Evolutionary conservation across 2,888 invertebrate species (phyloP), one percentile per base, ranked within the genome.

Genomic region (Acrocera orbiculus): DNA sequence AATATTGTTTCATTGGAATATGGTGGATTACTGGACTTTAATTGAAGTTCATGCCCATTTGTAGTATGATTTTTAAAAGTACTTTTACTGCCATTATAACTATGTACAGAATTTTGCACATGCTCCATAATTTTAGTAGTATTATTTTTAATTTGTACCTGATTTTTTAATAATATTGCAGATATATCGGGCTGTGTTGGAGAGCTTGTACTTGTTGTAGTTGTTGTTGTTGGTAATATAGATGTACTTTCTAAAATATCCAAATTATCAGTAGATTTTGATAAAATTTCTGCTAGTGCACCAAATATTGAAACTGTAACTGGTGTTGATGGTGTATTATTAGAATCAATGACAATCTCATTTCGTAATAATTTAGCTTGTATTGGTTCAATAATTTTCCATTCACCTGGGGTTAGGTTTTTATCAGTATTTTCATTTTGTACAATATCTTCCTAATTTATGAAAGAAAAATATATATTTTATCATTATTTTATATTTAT

Each of bases 291-390:
- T 52, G 68, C 65, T 53, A 69, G 51, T 52, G 67, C 68, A 57
- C 67, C 67, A 46, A 65, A 69, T 46, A 69, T 69, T 40, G 68
- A 69, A 47, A 69, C 62, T 44, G 68, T 69, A 46, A 66, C 66
- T 47, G 67, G 66, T 42, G 65, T 64, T 47, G 67, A 66, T 42
- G 65, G 64, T 47, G 66, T 66, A 50, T 67, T 64, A 42, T 66
- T 58, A 48, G 65, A 63, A 53, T 68, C 67, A 51, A 67, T 66
- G 48, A 63, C 65, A 56, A 67, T 63, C 32, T 45, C 45, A 35
- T 42, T 45, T 15, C 45, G 40, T 34, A 47, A 45, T 20, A 49
- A 34, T 31, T 44, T 44, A 32, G 41, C 47, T 22, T 44, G 42
- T 5, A 47, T 34, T 6, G 48, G 47, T 23, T 45, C 44, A 16